Evolutionary conservation across 2,797 vertebrate species (phyloP).

Genomic region (Limosa lapponica): DNA sequence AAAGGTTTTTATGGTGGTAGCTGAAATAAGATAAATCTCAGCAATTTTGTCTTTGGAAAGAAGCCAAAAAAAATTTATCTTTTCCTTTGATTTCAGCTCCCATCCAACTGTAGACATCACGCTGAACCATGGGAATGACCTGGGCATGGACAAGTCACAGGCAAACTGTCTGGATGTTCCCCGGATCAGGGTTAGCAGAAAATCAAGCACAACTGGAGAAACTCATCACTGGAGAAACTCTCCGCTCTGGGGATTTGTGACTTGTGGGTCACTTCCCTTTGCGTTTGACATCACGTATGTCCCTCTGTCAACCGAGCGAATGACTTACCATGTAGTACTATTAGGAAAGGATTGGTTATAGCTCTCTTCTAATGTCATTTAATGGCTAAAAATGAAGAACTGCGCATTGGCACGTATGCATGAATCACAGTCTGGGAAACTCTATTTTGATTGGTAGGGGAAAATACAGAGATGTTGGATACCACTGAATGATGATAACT

Average conservation of each 20-base stretch:
- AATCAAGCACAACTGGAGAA: neutral
- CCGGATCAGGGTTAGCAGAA: neutral
- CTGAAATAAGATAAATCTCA: neutral
- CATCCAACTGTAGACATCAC: neutral
- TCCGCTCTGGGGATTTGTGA: neutral
- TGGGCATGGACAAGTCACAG: neutral
- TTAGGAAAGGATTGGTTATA: neutral
- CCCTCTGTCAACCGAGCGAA: neutral
- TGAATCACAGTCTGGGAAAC: neutral
- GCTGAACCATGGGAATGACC: neutral
- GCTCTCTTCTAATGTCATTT: neutral
- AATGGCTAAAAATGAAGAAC: neutral
- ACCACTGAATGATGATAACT: neutral
- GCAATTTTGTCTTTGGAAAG: neutral
- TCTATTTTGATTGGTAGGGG: neutral
- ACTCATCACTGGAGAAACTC: neutral
- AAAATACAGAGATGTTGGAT: slow-evolving; percentile 32
- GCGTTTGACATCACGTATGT: neutral
- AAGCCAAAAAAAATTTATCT: too few species aligned
- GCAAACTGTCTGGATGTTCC: neutral
- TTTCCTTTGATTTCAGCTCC: neutral
- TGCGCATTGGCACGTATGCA: neutral
- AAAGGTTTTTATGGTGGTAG: neutral
- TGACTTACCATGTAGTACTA: neutral
- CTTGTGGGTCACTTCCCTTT: neutral